Evolutionary conservation across 2,888 invertebrate species (phyloP), one percentile per base, ranked within the genome.

Genomic region (Ochropleura leucogaster): DNA sequence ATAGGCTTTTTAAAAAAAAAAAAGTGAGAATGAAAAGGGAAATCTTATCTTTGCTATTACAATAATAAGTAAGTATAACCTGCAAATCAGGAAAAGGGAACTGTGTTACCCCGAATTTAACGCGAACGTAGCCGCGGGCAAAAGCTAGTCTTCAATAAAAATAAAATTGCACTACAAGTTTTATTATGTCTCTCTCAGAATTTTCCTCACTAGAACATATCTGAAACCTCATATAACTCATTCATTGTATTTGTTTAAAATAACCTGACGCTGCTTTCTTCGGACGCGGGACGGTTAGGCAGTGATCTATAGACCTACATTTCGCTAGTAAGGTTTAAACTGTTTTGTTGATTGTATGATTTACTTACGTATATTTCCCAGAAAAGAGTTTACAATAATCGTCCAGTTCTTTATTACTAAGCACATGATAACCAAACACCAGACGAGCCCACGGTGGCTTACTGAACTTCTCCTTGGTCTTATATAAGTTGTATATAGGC

Each of bases 351-450:
- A 20, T 20, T 57, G 20, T 62, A 62, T 3, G 7, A 44, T 10
- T 20, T 74, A 92, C 94, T 93, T 84, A 95, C 96, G 77, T 79
- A 80, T 91, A 95, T 40, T 90, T 75, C 7, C 77, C 77, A 46
- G 92, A 93, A 81, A 90, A 91, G 0, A 91, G 71, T 3, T 75
- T 57, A 57, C 85, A 93, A 7, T 92, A 89, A 72, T 91, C 90
- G 18, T 93, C 82, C 67, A 96, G 77, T 68, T 95, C 90, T 14
- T 85, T 86, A 9, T 77, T 67, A 14, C 87, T 87, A 0, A 96
- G 83, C 14, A 87, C 82, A 12, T 87, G 87, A 79, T 91, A 95
- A 0, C 95, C 95, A 65, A 93, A 93, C 1, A 94, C 94, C 0
- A 66, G 9, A 0, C 87, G 70, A 0, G 90, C 82, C 96, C 96